Conservation (phyloP, 2,113 vertebrate genomes). For the Sphyrna mokarran region DNA sequence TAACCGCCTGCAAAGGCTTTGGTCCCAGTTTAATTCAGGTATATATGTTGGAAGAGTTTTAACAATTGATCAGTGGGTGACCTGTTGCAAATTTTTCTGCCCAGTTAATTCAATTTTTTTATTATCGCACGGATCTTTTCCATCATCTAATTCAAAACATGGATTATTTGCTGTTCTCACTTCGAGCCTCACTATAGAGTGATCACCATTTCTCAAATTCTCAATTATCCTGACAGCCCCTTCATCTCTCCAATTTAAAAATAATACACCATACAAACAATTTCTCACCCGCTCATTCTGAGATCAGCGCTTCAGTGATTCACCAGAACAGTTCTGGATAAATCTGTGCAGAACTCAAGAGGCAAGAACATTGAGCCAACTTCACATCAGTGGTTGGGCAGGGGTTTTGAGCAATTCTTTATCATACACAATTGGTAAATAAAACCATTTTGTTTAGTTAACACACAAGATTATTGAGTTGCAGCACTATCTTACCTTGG, state of each 20-base stretch:
- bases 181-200: background rate
- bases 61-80: too few species aligned
- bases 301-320: background rate
- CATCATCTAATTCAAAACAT: background rate
- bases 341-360: background rate
- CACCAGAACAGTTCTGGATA: background rate
- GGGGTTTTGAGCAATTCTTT: background rate
- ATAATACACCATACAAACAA: background rate
- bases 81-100: background rate
- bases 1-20: too few species aligned
- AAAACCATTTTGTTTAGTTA: background rate
- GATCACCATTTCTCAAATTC: background rate
- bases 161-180: background rate
- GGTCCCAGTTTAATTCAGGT: too few species aligned
- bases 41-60: too few species aligned
- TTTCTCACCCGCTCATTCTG: background rate
- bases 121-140: background rate
- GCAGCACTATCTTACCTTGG: background rate
- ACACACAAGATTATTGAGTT: background rate
- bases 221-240: background rate
- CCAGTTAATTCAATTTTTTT: background rate
- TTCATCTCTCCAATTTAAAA: background rate
- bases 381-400: background rate
- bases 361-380: background rate
- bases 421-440: background rate